Evolutionary conservation across 2,113 vertebrate species (phyloP).

Genomic region (Rutilus rutilus): DNA sequence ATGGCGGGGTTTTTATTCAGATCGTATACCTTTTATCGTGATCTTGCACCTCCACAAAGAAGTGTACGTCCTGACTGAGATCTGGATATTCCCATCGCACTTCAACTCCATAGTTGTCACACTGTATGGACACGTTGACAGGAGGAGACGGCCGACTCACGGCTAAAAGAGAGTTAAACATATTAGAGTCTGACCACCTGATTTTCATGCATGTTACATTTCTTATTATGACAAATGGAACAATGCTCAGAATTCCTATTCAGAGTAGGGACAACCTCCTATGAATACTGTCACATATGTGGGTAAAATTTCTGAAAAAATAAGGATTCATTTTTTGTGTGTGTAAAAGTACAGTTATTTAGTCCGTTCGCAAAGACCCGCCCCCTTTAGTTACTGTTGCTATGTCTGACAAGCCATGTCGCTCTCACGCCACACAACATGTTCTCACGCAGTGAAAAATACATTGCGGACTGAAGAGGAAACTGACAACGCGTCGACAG

Average conservation of each 20-base stretch:
- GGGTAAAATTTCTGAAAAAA: not conserved
- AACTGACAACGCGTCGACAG: too few relatives aligned
- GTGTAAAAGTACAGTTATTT: too few relatives aligned
- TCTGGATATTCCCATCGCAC: conserved; percentile 23
- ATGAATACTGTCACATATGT: not conserved
- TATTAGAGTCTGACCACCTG: not conserved
- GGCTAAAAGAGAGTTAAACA: not conserved
- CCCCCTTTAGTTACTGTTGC: too few relatives aligned
- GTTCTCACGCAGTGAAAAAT: too few relatives aligned
- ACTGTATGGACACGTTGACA: not conserved
- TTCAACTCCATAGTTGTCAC: conserved; percentile 45
- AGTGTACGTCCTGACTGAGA: not conserved
- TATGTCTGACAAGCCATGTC: too few relatives aligned
- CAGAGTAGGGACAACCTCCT: not conserved
- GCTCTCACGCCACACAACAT: too few relatives aligned
- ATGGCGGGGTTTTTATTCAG: not conserved
- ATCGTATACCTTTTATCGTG: not conserved
- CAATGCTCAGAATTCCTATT: not conserved
- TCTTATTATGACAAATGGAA: not conserved
- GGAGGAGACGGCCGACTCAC: not conserved
- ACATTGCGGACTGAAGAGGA: too few relatives aligned
- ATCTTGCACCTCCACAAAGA: conserved; percentile 5
- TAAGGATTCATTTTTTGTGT: too few relatives aligned
- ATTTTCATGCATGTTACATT: not conserved
- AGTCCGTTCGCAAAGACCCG: too few relatives aligned